Evolutionary conservation across 2,888 invertebrate species (phyloP).

Genomic region (Apodemia duryi): DNA sequence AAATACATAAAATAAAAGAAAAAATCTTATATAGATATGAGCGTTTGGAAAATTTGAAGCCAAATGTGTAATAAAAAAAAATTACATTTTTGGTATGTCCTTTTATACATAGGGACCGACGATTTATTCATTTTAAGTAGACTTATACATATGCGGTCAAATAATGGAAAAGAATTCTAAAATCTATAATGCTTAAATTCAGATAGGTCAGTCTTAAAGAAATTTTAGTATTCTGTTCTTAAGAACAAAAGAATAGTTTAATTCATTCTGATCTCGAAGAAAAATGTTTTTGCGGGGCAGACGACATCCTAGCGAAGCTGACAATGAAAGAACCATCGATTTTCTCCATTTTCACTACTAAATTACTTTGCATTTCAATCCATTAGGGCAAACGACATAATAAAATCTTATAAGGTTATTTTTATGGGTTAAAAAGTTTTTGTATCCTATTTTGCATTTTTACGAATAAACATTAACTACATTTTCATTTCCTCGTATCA

Average conservation of each 20-base stretch:
- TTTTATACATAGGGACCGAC: no score
- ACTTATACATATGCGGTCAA: no score
- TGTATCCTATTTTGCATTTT: background rate
- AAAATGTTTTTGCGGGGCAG: background rate
- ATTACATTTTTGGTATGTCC: no score
- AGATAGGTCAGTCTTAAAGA: background rate
- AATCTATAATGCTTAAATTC: background rate
- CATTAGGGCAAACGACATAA: constrained; percentile 12
- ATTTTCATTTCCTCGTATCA: no score
- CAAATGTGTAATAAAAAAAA: no score
- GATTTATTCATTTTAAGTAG: no score
- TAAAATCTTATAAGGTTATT: background rate
- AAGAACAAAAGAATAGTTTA: constrained; percentile 4
- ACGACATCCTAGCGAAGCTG: background rate
- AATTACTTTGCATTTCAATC: constrained; percentile 14
- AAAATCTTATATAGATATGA: no score
- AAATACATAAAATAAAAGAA: no score
- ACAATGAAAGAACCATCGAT: background rate
- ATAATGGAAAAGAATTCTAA: background rate
- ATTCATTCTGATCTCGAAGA: constrained; percentile 3
- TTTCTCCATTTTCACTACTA: constrained; percentile 1
- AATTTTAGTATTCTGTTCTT: background rate
- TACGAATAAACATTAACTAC: no score
- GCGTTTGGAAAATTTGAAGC: no score
- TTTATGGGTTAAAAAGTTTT: background rate